Conservation (phyloP, 2,113 vertebrate genomes). For the Chauna torquata region DNA sequence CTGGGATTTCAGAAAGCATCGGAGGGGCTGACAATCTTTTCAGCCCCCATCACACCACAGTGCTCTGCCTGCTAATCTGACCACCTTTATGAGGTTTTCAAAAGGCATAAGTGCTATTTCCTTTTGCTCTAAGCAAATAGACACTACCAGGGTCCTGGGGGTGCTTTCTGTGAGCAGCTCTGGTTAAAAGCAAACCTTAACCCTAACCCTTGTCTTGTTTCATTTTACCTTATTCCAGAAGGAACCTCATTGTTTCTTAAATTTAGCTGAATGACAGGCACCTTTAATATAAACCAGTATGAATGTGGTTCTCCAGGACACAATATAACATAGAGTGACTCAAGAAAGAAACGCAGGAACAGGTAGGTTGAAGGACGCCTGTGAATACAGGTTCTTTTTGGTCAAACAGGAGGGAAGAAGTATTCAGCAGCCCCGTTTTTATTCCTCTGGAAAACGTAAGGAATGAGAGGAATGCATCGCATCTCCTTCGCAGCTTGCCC, state of each 20-base stretch:
- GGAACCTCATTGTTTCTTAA: neutral
- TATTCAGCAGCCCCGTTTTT: neutral
- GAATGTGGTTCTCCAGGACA: neutral
- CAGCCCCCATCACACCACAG: fast-evolving
- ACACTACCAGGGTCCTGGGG: neutral
- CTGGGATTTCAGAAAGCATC: neutral
- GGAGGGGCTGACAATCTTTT: neutral
- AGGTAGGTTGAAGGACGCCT: neutral
- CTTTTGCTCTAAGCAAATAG: neutral
- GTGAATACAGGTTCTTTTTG: neutral
- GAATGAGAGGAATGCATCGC: neutral
- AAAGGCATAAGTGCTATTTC: neutral
- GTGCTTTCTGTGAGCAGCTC: neutral
- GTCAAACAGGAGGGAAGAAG: neutral
- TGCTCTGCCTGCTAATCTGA: neutral
- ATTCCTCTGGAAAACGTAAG: neutral
- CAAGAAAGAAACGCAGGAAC: neutral
- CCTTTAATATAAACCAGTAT: neutral
- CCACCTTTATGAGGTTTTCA: neutral
- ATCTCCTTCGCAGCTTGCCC: neutral
- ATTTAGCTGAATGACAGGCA: neutral
- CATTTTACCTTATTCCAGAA: neutral
- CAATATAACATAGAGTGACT: neutral
- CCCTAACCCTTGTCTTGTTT: neutral
- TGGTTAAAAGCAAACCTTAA: neutral